Base-by-base conservation (phyloP, 2,797 vertebrate species). In the Poeciliopsis gracilis region DNA sequence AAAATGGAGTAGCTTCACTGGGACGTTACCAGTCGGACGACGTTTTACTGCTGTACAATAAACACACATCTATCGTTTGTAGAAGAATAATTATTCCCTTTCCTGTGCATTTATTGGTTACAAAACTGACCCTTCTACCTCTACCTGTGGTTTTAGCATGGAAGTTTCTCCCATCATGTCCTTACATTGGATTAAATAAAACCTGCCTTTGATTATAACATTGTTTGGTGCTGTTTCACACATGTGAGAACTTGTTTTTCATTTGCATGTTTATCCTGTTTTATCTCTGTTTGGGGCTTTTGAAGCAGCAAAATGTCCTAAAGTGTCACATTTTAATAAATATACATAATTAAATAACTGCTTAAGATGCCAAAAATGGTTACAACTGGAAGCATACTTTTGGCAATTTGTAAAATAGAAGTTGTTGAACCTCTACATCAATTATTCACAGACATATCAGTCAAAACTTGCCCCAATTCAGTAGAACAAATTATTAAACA, bases 111-210 rank as follows among this genome's bases (percentile, higher is more conserved):
- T 88, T 71, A 82, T 72, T 7, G 18, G 78, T 78, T 74, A 6
- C 33, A 43, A 75, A 88, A 83, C 33, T 69, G 63, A 73, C 77
- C 85, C 86, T 90, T 88, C 91, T 92, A 92, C 89, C 89, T 91
- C 90, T 91, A 82, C 86, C 88, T 79, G 84, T 82, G 88, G 83
- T 85, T 92, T 89, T 86, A 84, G 86, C 84, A 87, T 92, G 87
- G 84, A 90, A 79, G 69, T 41, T 57, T 75, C 88, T 82, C 82
- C 85, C 82, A 87, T 87, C 77, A 81, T 92, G 88, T 91, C 82
- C 88, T 85, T 75, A 83, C 87, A 90, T 77, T 90, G 82, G 78
- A 84, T 87, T 81, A 41, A 92, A 90, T 91, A 92, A 91, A 92
- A 91, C 80, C 76, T 87, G 73, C 77, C 45, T 93, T 91, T 92